Percentiles rank a stretch among this genome's conserved stretches.
phyloP scores from a whole-genome alignment of 2,113 vertebrate species.

The Myotis lucifugus region DNA sequence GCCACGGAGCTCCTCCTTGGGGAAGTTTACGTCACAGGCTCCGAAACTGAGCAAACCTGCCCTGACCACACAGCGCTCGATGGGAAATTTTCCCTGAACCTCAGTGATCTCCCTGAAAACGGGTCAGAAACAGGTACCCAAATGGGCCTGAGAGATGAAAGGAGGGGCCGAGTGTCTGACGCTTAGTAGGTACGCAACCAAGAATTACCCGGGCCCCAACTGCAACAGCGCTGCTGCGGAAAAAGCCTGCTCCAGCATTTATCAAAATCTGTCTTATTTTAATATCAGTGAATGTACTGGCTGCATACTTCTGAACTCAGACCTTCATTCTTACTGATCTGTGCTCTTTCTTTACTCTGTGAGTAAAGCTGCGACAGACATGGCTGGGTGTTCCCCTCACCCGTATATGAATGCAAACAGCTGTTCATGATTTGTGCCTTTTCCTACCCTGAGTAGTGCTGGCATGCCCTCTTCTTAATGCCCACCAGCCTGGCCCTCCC shows the following conservation, averaged over 20 bases:
- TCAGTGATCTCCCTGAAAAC: neutral
- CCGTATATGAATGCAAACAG: neutral
- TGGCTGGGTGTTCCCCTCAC: neutral
- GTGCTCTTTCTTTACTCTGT: neutral
- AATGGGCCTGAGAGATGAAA: neutral
- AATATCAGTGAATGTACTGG: no score
- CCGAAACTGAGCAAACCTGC: neutral
- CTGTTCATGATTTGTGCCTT: neutral
- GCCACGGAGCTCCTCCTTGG: neutral
- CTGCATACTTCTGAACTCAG: no score
- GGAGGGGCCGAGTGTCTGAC: no score
- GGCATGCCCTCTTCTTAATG: no score
- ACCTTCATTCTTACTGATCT: no score
- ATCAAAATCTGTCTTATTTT: no score
- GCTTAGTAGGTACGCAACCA: neutral
- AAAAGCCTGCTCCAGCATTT: no score
- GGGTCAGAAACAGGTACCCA: neutral
- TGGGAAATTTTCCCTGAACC: neutral
- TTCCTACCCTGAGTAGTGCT: neutral
- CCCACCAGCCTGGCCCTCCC: neutral
- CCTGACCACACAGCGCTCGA: neutral
- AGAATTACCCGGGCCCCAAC: no score
- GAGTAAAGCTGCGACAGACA: neutral
- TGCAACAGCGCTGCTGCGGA: no score
- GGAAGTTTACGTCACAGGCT: neutral